Evolutionary conservation across 2,113 vertebrate genomes (phyloP), one percentile per base, ranked within the genome.

Genomic region (Speoplatyrhinus poulsoni): DNA sequence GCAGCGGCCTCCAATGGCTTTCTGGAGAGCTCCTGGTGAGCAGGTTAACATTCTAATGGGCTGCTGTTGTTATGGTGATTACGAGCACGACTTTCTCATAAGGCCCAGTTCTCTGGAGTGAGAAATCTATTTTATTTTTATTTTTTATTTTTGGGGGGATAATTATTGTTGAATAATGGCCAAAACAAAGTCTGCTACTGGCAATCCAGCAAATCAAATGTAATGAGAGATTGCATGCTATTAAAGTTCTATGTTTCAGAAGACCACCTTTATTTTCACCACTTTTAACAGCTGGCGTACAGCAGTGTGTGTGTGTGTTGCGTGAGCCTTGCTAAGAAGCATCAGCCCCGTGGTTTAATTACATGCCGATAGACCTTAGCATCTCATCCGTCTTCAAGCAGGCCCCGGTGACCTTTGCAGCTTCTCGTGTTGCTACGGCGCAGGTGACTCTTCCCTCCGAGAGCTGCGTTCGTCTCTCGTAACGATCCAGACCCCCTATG

Each of bases 401-500:
- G 54, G 69, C 73, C 64, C 15, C 19, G 6, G 15, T 72, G 73
- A 81, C 78, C 76, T 81, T 75, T 81, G 69, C 46, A 61, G 47
- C 62, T 63, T 16, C 32, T 63, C 61, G 57, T 72, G 69, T 64
- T 82, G 57, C 73, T 60, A 67, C 58, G 65, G 68, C 32, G 41
- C 85, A 73, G 69, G 63, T 81, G 82, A 81, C 70, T 76, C 65
- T 75, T 33, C 71, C 49, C 59, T 63, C 72, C 85, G 76, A 68
- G 69, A 26, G 52, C 70, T 76, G 73, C 63, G 0, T 26, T 63
- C 49, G 36, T 19, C 54, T 41, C 19, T 10, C 12, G n/a, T 36
- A 59, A 33, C 12, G 12, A 70, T 76, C 65, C 69, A 54, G 62
- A 9, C 46, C 65, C 64, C 64, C 62, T 15, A 46, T 62, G 61